Conservation (phyloP, 2,113 vertebrate genomes). For the Speoplatyrhinus poulsoni region DNA sequence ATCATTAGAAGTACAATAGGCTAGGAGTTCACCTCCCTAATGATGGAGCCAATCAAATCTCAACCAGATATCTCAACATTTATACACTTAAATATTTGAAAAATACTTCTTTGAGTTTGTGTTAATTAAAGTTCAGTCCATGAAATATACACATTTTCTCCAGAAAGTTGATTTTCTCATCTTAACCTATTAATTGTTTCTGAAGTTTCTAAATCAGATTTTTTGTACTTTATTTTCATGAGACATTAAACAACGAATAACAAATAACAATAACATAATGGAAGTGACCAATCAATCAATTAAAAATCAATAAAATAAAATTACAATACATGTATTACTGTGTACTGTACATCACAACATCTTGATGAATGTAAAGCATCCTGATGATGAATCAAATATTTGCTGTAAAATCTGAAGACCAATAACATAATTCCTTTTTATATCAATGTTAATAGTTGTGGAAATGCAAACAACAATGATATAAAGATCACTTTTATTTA, state of each 20-base stretch:
- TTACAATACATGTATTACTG: no score
- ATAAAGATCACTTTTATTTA: constrained; percentile 62
- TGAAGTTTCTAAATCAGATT: not conserved
- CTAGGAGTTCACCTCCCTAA: constrained; percentile 34
- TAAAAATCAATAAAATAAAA: no score
- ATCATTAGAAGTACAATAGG: constrained; percentile 70
- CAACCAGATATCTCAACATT: constrained; percentile 11
- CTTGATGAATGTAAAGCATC: no score
- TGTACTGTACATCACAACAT: no score
- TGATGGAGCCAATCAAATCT: constrained; percentile 21
- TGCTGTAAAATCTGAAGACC: no score
- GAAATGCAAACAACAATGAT: constrained; percentile 32
- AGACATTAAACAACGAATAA: no score
- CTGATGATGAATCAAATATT: no score
- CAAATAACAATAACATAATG: no score
- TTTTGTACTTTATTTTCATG: no score
- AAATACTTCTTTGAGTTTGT: not conserved
- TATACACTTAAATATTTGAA: not conserved
- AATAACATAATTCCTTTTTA: not conserved
- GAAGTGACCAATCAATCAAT: no score
- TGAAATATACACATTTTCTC: not conserved
- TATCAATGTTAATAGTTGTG: constrained; percentile 11
- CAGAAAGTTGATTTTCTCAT: not conserved
- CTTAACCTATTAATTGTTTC: not conserved
- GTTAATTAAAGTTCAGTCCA: constrained; percentile 5